A percentile compares a stretch with the other conserved stretches of the same genome.
Evolutionary conservation across 2,113 vertebrate genomes (phyloP).

Genomic region (Xiphophorus couchianus): DNA sequence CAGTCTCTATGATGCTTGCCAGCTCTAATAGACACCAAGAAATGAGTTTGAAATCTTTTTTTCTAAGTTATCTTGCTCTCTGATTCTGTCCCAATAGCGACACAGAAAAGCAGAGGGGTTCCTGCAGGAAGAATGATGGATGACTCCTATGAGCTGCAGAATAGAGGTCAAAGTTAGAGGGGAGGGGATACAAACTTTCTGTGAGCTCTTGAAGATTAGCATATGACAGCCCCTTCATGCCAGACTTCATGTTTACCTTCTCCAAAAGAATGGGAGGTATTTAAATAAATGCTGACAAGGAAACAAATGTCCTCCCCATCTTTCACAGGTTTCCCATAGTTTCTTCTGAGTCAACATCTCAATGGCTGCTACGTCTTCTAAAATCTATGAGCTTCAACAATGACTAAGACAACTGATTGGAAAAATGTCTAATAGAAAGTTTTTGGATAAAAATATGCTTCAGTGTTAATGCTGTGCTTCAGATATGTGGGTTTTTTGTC

Average conservation of each 20-base stretch:
- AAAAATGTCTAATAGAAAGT: too few relatives aligned
- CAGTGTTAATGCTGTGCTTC: background rate
- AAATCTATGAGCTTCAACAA: background rate
- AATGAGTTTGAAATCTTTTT: too few relatives aligned
- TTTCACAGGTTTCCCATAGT: background rate
- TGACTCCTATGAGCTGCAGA: conserved; percentile 43
- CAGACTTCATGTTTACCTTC: conserved; percentile 38
- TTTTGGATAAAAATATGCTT: background rate
- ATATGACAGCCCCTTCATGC: conserved; percentile 33
- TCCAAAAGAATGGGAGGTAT: conserved; percentile 9
- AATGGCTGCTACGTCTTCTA: background rate
- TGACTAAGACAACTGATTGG: background rate
- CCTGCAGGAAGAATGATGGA: conserved; percentile 9
- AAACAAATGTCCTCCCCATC: background rate
- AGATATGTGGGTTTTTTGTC: background rate
- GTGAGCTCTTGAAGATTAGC: conserved; percentile 20
- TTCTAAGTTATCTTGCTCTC: background rate
- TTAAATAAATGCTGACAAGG: conserved; percentile 3
- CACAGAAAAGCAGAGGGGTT: background rate
- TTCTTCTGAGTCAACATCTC: background rate
- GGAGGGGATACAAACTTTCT: conserved; percentile 8
- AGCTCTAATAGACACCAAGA: background rate
- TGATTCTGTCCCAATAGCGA: background rate
- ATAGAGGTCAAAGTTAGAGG: conserved; percentile 51
- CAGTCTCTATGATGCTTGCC: conserved; percentile 41